Percentiles rank a stretch among this genome's conserved stretches.
Evolutionary conservation across 2,888 invertebrate species (phyloP).

Genomic region (Drosophila infuscata): DNA sequence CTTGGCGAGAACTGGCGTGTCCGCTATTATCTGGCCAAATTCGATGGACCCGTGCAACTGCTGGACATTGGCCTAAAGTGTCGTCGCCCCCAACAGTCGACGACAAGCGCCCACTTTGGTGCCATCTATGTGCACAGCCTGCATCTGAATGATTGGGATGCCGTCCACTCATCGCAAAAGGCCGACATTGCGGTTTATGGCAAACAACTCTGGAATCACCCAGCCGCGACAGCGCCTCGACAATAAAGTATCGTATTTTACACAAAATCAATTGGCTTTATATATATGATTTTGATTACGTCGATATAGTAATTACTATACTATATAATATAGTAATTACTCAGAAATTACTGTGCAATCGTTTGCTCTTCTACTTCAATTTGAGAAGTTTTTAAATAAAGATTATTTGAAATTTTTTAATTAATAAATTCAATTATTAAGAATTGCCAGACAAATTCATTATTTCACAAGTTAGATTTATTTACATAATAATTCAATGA

Average conservation of each 20-base stretch:
- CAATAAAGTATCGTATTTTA: conserved; percentile 7
- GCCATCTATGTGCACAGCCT: conserved; percentile 77
- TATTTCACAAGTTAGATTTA: too few species aligned
- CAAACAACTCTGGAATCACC: conserved; percentile 25
- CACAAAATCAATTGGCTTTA: not conserved
- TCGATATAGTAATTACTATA: too few species aligned
- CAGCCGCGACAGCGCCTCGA: not conserved
- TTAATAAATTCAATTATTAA: not conserved
- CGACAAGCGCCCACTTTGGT: conserved; percentile 69
- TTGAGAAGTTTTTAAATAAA: not conserved
- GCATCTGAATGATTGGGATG: conserved; percentile 42
- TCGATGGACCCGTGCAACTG: conserved; percentile 72
- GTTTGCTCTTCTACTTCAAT: not conserved
- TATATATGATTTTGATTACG: not conserved
- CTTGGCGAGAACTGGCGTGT: conserved; percentile 76
- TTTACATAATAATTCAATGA: too few species aligned
- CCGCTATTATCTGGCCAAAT: conserved; percentile 78
- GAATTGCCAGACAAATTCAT: too few species aligned
- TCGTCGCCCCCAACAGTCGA: conserved; percentile 32
- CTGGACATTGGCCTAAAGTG: conserved; percentile 81
- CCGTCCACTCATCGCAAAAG: not conserved
- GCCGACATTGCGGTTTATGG: conserved; percentile 33
- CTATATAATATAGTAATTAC: not conserved
- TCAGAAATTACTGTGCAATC: not conserved
- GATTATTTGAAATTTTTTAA: not conserved